Evolutionary conservation across 2,888 invertebrate genomes (phyloP).

Genomic region (Pyrochroa serraticornis): DNA sequence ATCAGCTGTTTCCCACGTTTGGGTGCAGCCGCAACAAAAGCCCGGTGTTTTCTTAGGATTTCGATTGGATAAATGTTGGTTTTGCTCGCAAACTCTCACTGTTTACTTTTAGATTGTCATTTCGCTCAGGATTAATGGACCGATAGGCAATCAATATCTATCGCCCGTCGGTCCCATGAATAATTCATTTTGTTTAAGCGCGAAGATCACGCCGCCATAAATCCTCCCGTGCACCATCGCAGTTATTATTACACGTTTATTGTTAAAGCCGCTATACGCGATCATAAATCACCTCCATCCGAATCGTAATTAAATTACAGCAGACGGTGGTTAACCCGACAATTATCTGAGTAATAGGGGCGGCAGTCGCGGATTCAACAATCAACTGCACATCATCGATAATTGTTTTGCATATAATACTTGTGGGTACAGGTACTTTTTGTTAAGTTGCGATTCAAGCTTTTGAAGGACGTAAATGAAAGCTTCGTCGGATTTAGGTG

Average conservation of each 20-base stretch:
- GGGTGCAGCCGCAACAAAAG: conserved; percentile 28
- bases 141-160: conserved; percentile 12
- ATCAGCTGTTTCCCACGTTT: conserved; percentile 29
- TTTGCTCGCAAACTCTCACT: neutral
- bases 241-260: conserved; percentile 9
- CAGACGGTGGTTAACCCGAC: no score
- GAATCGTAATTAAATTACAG: neutral
- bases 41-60: conserved; percentile 27
- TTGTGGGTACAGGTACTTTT: no score
- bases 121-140: neutral
- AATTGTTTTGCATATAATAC: no score
- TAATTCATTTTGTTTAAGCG: conserved; percentile 21
- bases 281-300: conserved; percentile 18
- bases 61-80: neutral
- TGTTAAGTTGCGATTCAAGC: no score
- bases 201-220: conserved; percentile 23
- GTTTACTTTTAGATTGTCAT: conserved; percentile 8
- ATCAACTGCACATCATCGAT: no score
- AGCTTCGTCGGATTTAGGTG: no score
- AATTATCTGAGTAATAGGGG: no score
- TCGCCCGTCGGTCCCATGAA: conserved; percentile 17
- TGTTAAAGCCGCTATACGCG: conserved; percentile 19
- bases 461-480: no score
- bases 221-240: conserved; percentile 17
- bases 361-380: no score